These are phyloP conservation scores for Liodrosophila aerea DNA, from an alignment of 2,888 invertebrate genomes.

Conservation along the genomic window DNA sequence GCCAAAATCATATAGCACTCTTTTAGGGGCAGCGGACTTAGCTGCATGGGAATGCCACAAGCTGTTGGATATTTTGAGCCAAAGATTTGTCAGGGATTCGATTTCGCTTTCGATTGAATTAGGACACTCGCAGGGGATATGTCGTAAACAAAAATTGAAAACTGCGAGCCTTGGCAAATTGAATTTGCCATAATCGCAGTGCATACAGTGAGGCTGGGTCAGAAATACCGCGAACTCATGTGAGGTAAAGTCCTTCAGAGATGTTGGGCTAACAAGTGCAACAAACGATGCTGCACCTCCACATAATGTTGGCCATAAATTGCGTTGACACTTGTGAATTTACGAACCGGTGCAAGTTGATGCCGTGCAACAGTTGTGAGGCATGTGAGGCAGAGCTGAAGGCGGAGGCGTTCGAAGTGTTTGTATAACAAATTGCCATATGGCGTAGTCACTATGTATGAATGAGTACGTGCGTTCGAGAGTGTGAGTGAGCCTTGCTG, in stretches of 20 bases:
- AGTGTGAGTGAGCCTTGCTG: background rate
- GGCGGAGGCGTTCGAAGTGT: constrained; percentile 22
- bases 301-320: constrained; percentile 57
- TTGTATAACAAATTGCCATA: constrained; percentile 60
- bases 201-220: too few species aligned
- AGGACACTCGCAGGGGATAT: too few species aligned
- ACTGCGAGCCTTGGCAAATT: constrained; percentile 1
- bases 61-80: constrained; percentile 3
- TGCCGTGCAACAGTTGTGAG: constrained; percentile 54
- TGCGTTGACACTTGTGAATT: constrained; percentile 61
- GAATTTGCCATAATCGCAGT: constrained; percentile 7
- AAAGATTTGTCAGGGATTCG: background rate
- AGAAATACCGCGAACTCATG: background rate
- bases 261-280: too few species aligned
- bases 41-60: constrained; percentile 12
- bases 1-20: background rate
- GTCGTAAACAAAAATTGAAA: constrained; percentile 5
- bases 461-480: constrained; percentile 3
- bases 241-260: background rate
- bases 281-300: constrained; percentile 43
- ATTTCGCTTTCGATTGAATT: background rate
- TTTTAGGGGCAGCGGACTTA: constrained; percentile 9
- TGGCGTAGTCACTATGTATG: constrained; percentile 10
- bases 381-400: background rate
- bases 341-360: constrained; percentile 38